Conservation (phyloP, 2,888 invertebrate species). For the Octodonta nipae region DNA sequence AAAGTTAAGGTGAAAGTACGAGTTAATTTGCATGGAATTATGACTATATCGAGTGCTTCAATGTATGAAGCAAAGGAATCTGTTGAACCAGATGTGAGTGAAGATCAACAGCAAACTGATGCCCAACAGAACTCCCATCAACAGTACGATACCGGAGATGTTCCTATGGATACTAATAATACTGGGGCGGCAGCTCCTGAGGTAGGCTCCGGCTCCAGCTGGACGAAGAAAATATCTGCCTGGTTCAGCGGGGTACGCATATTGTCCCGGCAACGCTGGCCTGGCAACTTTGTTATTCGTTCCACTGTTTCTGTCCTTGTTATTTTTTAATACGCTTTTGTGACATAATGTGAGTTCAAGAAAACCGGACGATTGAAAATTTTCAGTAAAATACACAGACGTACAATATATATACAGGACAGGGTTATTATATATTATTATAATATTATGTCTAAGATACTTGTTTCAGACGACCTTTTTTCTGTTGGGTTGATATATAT, state of each 20-base stretch:
- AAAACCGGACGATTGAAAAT: too few relatives aligned
- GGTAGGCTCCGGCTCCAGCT: conserved; percentile 37
- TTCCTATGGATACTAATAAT: conserved; percentile 25
- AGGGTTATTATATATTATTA: too few relatives aligned
- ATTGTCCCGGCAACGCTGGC: conserved; percentile 26
- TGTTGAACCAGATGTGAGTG: conserved; percentile 21
- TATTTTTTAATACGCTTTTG: too few relatives aligned
- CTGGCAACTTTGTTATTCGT: conserved; percentile 23
- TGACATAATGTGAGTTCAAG: too few relatives aligned
- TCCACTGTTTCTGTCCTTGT: conserved; percentile 13
- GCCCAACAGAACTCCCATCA: conserved; percentile 9
- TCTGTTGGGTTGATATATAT: too few relatives aligned
- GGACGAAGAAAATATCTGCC: conserved; percentile 38
- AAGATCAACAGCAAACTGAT: conserved; percentile 14
- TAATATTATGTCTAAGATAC: too few relatives aligned
- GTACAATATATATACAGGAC: too few relatives aligned
- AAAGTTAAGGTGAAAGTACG: conserved; percentile 94
- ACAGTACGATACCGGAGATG: conserved; percentile 36
- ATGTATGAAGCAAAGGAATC: conserved; percentile 62
- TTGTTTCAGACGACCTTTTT: too few relatives aligned
- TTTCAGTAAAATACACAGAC: too few relatives aligned
- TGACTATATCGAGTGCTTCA: conserved; percentile 75
- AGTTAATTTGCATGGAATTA: conserved; percentile 85
- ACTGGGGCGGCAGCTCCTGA: conserved; percentile 28
- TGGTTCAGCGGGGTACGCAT: conserved; percentile 40